Conservation (phyloP, 2,797 vertebrate species). For the Chloroceryle amazona region DNA sequence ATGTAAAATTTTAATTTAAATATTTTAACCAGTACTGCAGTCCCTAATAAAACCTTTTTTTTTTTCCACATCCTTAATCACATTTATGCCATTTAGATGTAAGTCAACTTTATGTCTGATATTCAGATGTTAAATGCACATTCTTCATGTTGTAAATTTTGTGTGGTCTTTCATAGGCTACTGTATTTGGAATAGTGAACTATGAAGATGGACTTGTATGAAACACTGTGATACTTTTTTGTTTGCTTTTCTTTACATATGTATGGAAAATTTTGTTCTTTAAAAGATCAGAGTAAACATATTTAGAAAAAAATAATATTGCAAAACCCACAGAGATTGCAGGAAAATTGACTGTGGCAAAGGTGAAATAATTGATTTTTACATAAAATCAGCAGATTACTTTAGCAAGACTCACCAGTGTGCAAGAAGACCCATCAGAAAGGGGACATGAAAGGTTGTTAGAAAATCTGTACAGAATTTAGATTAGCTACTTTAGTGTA, state of each 20-base stretch:
- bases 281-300: background rate
- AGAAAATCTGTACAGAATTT: constrained; percentile 66
- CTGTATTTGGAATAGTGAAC: background rate
- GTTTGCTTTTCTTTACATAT: background rate
- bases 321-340: background rate
- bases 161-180: accelerated
- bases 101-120: background rate
- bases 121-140: background rate
- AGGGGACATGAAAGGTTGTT: constrained; percentile 46
- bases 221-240: background rate
- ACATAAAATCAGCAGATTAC: background rate
- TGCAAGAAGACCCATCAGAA: background rate
- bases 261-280: background rate
- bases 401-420: background rate
- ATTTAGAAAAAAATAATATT: background rate
- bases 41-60: background rate
- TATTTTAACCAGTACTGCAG: background rate
- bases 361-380: constrained; percentile 30
- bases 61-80: background rate
- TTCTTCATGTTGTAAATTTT: background rate
- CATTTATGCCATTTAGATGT: background rate
- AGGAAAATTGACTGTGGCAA: background rate
- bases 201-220: background rate
- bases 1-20: background rate
- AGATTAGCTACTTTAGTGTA: constrained; percentile 70